Evolutionary conservation across 2,888 invertebrate species (phyloP).

Genomic region (Temnothorax unifasciatus): DNA sequence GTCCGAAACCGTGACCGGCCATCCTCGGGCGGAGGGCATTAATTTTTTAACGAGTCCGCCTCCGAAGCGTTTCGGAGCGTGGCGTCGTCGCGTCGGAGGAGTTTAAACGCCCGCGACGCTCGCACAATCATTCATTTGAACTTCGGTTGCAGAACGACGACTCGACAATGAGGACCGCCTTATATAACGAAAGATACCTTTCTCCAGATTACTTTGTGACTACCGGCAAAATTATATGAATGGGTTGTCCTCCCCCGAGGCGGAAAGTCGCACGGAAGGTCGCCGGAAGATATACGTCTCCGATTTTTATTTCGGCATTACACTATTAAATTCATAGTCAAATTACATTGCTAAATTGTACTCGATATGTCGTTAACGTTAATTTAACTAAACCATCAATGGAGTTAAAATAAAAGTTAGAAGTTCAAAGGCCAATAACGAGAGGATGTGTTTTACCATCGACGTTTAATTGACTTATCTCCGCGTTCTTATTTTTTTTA

Average conservation of each 20-base stretch:
- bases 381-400: too few relatives aligned
- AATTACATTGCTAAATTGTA: too few relatives aligned
- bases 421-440: too few relatives aligned
- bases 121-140: neutral
- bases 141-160: conserved; percentile 5
- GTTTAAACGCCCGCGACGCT: neutral
- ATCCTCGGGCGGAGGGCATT: neutral
- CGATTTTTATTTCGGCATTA: neutral
- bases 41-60: neutral
- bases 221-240: conserved; percentile 22
- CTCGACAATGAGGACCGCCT: conserved; percentile 31
- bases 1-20: neutral
- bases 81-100: too few relatives aligned
- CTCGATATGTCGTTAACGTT: too few relatives aligned
- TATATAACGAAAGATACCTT: conserved; percentile 48
- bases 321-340: too few relatives aligned
- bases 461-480: too few relatives aligned
- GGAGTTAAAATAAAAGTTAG: too few relatives aligned
- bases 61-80: neutral
- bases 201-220: conserved; percentile 18
- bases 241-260: neutral
- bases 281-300: neutral
- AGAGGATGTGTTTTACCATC: too few relatives aligned
- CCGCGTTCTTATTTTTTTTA: too few relatives aligned
- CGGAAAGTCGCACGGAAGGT: too few relatives aligned